phyloP scores from a whole-genome alignment of 2,888 invertebrate species.

The Nomada goodeniana region DNA sequence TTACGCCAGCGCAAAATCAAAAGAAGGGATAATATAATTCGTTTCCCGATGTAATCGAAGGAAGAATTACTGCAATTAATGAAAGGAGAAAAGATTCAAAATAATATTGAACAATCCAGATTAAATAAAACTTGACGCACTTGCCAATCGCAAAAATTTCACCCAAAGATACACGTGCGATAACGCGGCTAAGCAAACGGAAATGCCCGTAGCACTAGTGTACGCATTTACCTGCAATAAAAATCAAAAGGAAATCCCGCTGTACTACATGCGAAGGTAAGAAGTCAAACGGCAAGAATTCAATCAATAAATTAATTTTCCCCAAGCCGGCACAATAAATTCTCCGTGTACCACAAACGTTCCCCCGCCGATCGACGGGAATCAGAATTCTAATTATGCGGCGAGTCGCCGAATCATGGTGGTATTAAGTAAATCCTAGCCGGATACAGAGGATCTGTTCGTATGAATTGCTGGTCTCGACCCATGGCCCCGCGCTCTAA shows the following conservation, averaged over 20 bases:
- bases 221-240: no score
- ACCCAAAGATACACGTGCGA: no score
- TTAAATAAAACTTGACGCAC: no score
- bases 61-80: no score
- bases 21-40: no score
- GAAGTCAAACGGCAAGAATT: background rate
- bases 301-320: background rate
- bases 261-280: background rate
- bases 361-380: background rate
- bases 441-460: slow-evolving; percentile 57
- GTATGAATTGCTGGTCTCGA: slow-evolving; percentile 77
- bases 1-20: no score
- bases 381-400: slow-evolving; percentile 37
- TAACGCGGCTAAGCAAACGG: no score
- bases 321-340: background rate
- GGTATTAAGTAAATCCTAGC: slow-evolving; percentile 46
- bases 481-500: slow-evolving; percentile 75
- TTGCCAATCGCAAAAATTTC: no score
- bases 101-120: no score
- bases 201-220: no score
- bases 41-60: no score
- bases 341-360: background rate
- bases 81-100: no score
- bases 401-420: slow-evolving; percentile 47
- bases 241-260: background rate